A percentile compares a stretch with the other conserved stretches of the same genome.
Conservation (phyloP, 1,140 invertebrate genomes). For the Zeugodacus cucurbitae region DNA sequence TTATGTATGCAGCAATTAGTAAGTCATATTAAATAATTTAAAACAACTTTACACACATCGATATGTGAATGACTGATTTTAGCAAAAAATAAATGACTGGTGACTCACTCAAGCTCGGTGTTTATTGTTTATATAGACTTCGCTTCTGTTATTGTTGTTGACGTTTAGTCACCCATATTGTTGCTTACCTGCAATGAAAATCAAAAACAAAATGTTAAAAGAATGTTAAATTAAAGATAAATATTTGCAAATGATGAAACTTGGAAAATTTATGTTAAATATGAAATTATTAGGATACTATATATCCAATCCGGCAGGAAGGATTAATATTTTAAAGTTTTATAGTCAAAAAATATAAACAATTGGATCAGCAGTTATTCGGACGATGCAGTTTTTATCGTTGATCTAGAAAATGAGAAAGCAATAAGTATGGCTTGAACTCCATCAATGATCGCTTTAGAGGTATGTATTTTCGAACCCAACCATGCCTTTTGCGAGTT, state of each 20-base stretch:
- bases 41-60: background rate
- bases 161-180: background rate
- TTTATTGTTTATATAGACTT: background rate
- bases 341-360: too few relatives aligned
- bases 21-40: background rate
- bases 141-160: background rate
- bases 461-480: too few relatives aligned
- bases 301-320: background rate
- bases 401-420: too few relatives aligned
- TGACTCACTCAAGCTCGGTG: background rate
- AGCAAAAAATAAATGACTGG: background rate
- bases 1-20: background rate
- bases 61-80: background rate
- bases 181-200: conserved; percentile 2
- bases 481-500: too few relatives aligned
- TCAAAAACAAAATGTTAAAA: background rate
- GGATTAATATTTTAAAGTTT: too few relatives aligned
- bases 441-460: too few relatives aligned
- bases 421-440: too few relatives aligned
- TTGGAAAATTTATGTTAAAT: background rate
- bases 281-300: background rate
- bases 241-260: background rate
- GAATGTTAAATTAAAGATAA: background rate
- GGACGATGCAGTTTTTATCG: too few relatives aligned
- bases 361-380: too few relatives aligned